A percentile compares a stretch with the other conserved stretches of the same genome.
Evolutionary conservation across 2,797 vertebrate species (phyloP).

Genomic region (Cyprinella venusta): DNA sequence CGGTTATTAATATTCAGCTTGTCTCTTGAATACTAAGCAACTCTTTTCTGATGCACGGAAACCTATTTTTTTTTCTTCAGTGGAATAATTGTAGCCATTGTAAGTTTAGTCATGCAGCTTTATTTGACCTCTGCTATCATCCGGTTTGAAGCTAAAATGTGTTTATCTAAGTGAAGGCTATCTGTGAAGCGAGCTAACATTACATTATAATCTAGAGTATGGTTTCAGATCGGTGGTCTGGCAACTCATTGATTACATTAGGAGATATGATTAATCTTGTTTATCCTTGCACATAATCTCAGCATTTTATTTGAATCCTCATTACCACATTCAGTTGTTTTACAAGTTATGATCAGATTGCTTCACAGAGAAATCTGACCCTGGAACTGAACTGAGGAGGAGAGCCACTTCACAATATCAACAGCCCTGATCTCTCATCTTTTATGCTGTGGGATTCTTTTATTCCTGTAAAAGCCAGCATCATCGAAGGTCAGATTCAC

Average conservation of each 20-base stretch:
- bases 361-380: constrained; percentile 1
- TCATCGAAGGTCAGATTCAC: constrained; percentile 31
- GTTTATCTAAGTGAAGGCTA: constrained; percentile 6
- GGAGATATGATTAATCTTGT: constrained; percentile 6
- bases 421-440: constrained; percentile 28
- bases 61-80: neutral
- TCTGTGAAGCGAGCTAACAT: neutral
- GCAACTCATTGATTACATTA: neutral
- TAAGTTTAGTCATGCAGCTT: constrained; percentile 24
- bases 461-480: constrained; percentile 33
- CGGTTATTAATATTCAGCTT: constrained; percentile 65
- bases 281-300: neutral
- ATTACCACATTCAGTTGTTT: constrained; percentile 2
- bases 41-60: constrained; percentile 47
- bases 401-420: constrained; percentile 20
- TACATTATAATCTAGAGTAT: neutral
- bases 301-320: neutral
- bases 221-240: neutral
- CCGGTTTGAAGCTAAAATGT: constrained; percentile 7
- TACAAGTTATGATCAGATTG: constrained; percentile 22
- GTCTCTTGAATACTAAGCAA: constrained; percentile 55
- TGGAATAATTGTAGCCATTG: constrained; percentile 20
- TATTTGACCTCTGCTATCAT: constrained; percentile 14
- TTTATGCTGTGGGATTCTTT: constrained; percentile 38
- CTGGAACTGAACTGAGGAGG: constrained; percentile 12